Conservation (phyloP, 1,140 invertebrate genomes). For the Penaeus vannamei region DNA sequence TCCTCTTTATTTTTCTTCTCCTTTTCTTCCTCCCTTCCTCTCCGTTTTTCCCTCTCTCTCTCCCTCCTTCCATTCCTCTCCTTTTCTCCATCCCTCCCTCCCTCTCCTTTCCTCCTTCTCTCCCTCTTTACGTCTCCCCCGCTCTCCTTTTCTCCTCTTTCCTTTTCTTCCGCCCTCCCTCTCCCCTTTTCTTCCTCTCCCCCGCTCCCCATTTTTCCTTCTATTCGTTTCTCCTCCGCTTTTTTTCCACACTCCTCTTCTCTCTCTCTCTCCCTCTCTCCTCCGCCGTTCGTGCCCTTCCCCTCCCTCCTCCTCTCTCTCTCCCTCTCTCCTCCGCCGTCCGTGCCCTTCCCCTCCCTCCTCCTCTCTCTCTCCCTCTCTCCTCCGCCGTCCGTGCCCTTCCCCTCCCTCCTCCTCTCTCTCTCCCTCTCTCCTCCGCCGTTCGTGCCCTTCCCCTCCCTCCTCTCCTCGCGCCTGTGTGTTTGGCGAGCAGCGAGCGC, state of each 20-base stretch:
- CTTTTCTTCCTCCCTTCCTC: background rate
- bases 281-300: background rate
- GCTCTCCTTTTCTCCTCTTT: background rate
- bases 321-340: background rate
- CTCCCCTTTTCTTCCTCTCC: background rate
- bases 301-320: background rate
- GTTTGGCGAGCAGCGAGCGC: no score
- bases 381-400: background rate
- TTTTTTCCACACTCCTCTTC: background rate
- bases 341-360: background rate
- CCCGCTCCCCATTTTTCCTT: background rate
- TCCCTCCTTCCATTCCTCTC: background rate
- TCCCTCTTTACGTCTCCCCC: background rate
- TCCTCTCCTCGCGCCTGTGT: no score
- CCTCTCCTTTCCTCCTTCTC: background rate
- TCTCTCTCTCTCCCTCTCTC: background rate
- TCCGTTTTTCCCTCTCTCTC: background rate
- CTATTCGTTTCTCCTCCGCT: background rate
- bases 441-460: no score
- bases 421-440: background rate
- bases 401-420: background rate
- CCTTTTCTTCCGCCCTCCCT: constrained; percentile 3
- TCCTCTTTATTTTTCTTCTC: background rate
- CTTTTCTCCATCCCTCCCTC: background rate
- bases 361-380: background rate